Evolutionary conservation across 2,888 invertebrate species (phyloP).

Genomic region (Caenorhabditis sp.): DNA sequence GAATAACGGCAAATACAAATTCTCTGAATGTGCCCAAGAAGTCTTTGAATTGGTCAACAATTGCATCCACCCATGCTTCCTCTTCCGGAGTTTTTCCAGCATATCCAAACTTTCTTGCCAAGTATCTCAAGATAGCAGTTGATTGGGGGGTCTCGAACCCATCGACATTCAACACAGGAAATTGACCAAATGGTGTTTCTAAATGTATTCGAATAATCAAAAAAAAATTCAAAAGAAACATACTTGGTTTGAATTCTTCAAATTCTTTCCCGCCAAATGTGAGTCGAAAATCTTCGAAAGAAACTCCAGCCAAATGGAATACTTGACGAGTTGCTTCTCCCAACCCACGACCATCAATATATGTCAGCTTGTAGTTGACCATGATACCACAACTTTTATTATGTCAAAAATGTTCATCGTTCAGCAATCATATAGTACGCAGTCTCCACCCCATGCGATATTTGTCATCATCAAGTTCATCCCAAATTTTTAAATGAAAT

Average conservation of each 20-base stretch:
- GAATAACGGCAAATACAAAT: constrained; percentile 9
- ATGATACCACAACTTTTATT: too few relatives aligned
- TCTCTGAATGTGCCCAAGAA: constrained; percentile 13
- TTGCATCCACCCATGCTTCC: constrained; percentile 37
- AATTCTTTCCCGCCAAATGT: constrained; percentile 3
- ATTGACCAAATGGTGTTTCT: constrained; percentile 20
- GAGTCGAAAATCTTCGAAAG: constrained; percentile 3
- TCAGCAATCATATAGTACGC: background rate
- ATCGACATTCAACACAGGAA: constrained; percentile 22
- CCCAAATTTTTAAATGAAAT: background rate
- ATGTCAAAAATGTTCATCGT: background rate
- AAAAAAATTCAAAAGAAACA: too few relatives aligned
- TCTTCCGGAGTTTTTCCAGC: constrained; percentile 29
- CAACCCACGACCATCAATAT: constrained; percentile 5
- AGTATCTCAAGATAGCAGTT: constrained; percentile 16
- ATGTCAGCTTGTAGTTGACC: constrained; percentile 11
- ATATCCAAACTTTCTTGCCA: constrained; percentile 29
- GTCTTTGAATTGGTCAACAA: constrained; percentile 43
- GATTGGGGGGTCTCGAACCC: constrained; percentile 30
- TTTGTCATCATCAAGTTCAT: background rate
- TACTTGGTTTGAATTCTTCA: constrained; percentile 17
- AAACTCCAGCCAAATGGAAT: background rate
- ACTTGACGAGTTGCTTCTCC: constrained; percentile 10
- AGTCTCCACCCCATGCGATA: background rate
- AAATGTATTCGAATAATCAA: too few relatives aligned